A percentile compares a stretch with the other conserved stretches of the same genome.
phyloP scores from a whole-genome alignment of 2,888 invertebrate genomes.

The Rhingia campestris region DNA sequence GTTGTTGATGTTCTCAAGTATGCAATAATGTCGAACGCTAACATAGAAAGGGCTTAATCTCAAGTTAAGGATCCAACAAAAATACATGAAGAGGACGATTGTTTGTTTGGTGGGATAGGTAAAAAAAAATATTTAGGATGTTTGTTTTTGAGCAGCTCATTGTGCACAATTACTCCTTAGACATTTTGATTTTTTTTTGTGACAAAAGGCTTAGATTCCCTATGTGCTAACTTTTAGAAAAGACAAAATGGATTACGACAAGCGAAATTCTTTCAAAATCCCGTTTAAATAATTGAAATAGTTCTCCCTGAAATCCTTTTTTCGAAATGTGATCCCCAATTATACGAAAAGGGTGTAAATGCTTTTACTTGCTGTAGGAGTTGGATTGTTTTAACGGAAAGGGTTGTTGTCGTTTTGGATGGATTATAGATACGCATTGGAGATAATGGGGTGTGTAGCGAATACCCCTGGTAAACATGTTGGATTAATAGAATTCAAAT shows the following conservation, averaged over 20 bases:
- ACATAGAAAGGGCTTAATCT: constrained; percentile 54
- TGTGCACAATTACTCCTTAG: constrained; percentile 33
- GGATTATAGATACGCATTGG: too few relatives aligned
- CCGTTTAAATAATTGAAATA: constrained; percentile 51
- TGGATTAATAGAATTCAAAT: too few relatives aligned
- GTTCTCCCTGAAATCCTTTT: constrained; percentile 26
- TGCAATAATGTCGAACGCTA: constrained; percentile 58
- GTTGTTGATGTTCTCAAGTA: constrained; percentile 61
- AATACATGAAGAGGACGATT: constrained; percentile 13
- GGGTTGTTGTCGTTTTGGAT: too few relatives aligned
- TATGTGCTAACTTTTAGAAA: constrained; percentile 12
- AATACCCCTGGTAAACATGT: too few relatives aligned
- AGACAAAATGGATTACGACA: neutral
- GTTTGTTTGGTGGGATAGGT: constrained; percentile 29
- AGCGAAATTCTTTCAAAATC: constrained; percentile 14
- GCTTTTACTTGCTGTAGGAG: neutral
- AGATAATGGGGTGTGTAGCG: too few relatives aligned
- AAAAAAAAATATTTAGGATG: constrained; percentile 33
- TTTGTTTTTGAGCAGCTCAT: constrained; percentile 19
- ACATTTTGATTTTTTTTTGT: constrained; percentile 6
- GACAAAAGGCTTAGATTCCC: constrained; percentile 18
- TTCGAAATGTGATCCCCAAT: constrained; percentile 31
- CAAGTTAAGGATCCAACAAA: constrained; percentile 24
- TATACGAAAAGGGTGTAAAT: constrained; percentile 1
- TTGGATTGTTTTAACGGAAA: too few relatives aligned